Evolutionary conservation across 2,113 vertebrate genomes (phyloP), one percentile per base, ranked within the genome.

Genomic region (Pimephales promelas): DNA sequence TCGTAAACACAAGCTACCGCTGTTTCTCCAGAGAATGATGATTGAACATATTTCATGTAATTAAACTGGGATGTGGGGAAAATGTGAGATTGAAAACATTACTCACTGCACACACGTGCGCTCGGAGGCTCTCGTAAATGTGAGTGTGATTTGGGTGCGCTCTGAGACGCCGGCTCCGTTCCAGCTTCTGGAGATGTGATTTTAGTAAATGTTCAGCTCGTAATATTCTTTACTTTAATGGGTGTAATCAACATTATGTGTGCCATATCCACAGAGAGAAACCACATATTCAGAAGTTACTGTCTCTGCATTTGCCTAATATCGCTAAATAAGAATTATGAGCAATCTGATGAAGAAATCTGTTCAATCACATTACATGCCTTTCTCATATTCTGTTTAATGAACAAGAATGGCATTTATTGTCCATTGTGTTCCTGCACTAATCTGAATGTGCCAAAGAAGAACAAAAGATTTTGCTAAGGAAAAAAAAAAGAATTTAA

Each of bases 61-160:
- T 81, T 81, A 81, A 81, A 81, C 79, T 81, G 79, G 79, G 79
- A 81, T 70, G 79, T 81, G 47, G 79, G 79, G 79, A 81, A 81
- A 81, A 70, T 70, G 79, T 54, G 47, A 81, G 79, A 81, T 81
- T 81, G 79, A 70, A 81, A 81, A 56, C 79, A 81, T 81, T 70
- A 81, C 79, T 81, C 79, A 81, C 79, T 36, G 45, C 64, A 70
- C 79, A 56, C 79, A 70, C 36, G 47, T 81, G 62, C 13, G 79
- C 79, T 68, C 28, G 28, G 26, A 81, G 79, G 31, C 64, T 36
- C 62, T 81, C 22, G 64, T 56, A 81, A 81, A 70, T 81, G 79
- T 22, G 64, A 49, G 77, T 26, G 57, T 64, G 77, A 79, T 79
- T 64, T 79, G 56, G 31, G 78, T 28, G 16, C 26, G 59, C 61